These are phyloP conservation scores for Bettongia penicillata DNA, from an alignment of 2,113 vertebrate genomes.

Conservation along the genomic window DNA sequence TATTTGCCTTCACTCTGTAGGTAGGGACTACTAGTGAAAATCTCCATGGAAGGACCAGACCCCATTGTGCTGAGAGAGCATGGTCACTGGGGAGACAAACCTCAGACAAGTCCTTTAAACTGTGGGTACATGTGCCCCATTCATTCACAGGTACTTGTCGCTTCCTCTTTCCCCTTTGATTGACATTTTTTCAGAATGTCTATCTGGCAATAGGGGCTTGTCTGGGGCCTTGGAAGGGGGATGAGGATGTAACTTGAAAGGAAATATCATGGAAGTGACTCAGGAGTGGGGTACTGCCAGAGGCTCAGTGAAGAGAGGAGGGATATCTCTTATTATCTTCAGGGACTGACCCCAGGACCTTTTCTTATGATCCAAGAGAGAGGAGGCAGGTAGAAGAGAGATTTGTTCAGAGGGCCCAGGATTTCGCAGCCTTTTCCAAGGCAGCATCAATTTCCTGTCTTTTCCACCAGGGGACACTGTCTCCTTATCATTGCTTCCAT, in stretches of 20 bases:
- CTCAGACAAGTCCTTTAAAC: neutral
- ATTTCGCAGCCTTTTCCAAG: too few relatives aligned
- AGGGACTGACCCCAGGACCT: neutral
- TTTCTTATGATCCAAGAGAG: neutral
- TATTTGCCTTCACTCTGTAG: neutral
- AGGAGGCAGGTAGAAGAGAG: neutral
- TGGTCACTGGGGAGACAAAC: neutral
- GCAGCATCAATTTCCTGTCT: neutral
- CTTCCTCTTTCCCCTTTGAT: too few relatives aligned
- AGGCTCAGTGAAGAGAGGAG: neutral
- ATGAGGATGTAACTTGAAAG: neutral
- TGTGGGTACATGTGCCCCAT: neutral
- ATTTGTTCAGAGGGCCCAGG: neutral
- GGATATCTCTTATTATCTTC: neutral
- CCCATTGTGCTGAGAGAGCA: too few relatives aligned
- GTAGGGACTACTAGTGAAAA: neutral
- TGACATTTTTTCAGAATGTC: too few relatives aligned
- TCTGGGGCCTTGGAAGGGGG: neutral
- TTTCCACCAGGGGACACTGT: constrained; percentile 70
- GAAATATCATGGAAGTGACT: neutral
- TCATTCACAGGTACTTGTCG: too few relatives aligned
- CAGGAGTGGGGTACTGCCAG: neutral
- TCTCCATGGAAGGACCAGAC: neutral
- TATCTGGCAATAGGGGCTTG: too few relatives aligned
- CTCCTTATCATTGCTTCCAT: constrained; percentile 9